phyloP scores from a whole-genome alignment of 2,888 invertebrate species.

The Odontocolon sp. region DNA sequence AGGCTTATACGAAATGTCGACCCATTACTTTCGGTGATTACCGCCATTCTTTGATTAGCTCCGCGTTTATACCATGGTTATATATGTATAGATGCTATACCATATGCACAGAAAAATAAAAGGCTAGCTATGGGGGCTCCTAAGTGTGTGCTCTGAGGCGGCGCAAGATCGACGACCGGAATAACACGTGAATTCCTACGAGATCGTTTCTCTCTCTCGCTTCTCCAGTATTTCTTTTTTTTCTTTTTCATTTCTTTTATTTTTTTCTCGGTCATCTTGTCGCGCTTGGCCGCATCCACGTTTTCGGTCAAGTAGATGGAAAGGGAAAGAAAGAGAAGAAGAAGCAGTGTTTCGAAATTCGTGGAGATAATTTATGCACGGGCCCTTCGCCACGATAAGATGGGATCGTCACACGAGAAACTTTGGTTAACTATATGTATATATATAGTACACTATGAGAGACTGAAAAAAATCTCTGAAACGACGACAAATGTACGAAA shows the following conservation, averaged over 20 bases:
- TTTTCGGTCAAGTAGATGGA: conserved; percentile 16
- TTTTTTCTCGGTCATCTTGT: conserved; percentile 43
- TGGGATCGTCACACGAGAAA: conserved; percentile 74
- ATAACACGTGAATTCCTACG: conserved; percentile 56
- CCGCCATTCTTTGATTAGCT: conserved; percentile 73
- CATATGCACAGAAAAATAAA: background rate
- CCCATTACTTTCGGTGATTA: conserved; percentile 75
- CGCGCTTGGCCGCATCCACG: conserved; percentile 11
- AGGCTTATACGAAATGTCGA: conserved; percentile 67
- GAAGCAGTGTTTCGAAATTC: conserved; percentile 74
- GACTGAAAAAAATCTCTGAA: conserved; percentile 16
- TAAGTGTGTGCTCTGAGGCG: background rate
- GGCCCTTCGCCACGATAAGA: conserved; percentile 77
- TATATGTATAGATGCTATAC: background rate
- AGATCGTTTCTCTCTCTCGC: conserved; percentile 54
- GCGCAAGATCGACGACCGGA: conserved; percentile 56
- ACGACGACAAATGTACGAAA: conserved; percentile 70
- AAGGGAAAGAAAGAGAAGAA: conserved; percentile 28
- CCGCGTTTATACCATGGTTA: conserved; percentile 26
- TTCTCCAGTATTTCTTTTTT: conserved; percentile 4
- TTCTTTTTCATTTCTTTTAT: conserved; percentile 48
- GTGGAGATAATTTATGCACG: conserved; percentile 78
- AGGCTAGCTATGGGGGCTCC: background rate
- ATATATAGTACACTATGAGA: conserved; percentile 66
- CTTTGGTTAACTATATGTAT: conserved; percentile 18